Conservation (phyloP, 2,113 vertebrate species). For the Alces alces region DNA sequence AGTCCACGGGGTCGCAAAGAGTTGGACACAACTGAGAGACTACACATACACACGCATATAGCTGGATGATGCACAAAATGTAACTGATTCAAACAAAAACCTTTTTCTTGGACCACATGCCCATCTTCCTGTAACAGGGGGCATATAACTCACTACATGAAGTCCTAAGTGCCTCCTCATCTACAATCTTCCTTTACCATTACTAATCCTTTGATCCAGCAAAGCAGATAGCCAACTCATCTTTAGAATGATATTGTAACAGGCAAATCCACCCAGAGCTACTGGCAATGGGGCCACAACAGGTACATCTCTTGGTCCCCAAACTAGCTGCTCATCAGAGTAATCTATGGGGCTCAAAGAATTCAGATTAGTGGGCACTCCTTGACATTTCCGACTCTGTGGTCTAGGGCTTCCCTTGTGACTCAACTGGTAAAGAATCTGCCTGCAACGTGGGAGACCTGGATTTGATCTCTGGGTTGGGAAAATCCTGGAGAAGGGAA, state of each 20-base stretch:
- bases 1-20: not conserved
- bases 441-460: not conserved
- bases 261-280: not conserved
- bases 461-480: not conserved
- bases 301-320: not conserved
- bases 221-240: not conserved
- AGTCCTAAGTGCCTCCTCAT: not conserved
- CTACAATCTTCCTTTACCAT: not conserved
- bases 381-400: not conserved
- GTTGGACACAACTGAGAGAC: not conserved
- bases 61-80: not conserved
- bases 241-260: not conserved
- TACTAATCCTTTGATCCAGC: not conserved
- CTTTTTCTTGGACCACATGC: not conserved
- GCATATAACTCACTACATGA: not conserved
- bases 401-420: not conserved
- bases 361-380: not conserved
- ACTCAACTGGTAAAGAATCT: not conserved
- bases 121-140: not conserved
- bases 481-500: not conserved
- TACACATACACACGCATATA: not conserved
- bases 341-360: not conserved
- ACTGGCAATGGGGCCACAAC: fast-evolving
- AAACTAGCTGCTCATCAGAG: not conserved
- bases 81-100: not conserved